Evolutionary conservation across 2,113 vertebrate species (phyloP).

Genomic region (Electrona antarctica): DNA sequence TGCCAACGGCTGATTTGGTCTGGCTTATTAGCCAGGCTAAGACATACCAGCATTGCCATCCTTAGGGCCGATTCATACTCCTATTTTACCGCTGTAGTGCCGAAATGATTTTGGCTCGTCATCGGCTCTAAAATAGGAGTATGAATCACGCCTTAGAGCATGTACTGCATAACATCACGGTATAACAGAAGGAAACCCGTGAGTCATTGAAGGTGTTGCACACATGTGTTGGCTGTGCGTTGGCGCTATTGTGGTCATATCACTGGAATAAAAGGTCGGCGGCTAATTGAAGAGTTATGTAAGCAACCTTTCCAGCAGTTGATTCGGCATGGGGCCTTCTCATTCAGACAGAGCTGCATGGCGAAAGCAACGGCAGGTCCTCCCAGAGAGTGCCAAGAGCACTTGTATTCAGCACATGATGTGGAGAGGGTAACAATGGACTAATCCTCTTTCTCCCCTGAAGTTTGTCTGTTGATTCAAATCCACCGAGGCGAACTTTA

Average conservation of each 20-base stretch:
- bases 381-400: constrained; percentile 15
- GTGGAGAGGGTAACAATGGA: constrained; percentile 58
- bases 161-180: no score
- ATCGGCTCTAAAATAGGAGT: no score
- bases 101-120: no score
- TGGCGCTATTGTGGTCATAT: constrained; percentile 35
- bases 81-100: no score
- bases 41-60: no score
- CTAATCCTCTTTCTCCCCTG: constrained; percentile 60
- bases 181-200: constrained; percentile 3
- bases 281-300: constrained; percentile 66
- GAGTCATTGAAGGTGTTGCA: constrained; percentile 53
- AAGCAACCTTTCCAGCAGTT: constrained; percentile 72
- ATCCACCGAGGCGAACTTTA: constrained; percentile 63
- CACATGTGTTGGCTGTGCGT: constrained; percentile 26
- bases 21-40: no score
- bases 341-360: constrained; percentile 38
- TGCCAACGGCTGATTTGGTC: no score
- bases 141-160: no score
- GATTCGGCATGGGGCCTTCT: constrained; percentile 57
- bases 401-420: constrained; percentile 53
- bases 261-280: constrained; percentile 68
- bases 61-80: no score
- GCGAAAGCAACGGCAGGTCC: constrained; percentile 31
- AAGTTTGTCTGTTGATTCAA: constrained; percentile 71